Evolutionary conservation across 2,113 vertebrate species (phyloP), one percentile per base, ranked within the genome.

Genomic region (Scomber scombrus): DNA sequence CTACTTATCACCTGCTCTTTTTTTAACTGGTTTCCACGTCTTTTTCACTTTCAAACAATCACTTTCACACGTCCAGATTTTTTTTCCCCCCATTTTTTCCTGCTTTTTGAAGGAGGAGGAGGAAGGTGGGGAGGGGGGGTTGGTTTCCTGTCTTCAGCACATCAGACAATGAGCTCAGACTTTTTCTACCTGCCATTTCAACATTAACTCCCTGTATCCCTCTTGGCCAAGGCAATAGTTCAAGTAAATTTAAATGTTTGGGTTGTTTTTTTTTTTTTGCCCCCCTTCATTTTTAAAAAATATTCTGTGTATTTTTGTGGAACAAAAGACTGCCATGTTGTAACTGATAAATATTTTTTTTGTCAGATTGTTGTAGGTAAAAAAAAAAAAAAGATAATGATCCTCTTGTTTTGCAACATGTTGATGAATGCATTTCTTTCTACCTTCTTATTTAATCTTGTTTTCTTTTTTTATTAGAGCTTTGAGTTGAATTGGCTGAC

Each of bases 391-490:
- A 82, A 89, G 57, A 80, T 69, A 49, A 88, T 65, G 71, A 88
- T 75, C 78, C 84, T 79, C 19, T 75, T 89, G 82, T 89, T 88
- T 91, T 86, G 89, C 75, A 76, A 84, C 57, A 71, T 91, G 87
- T 87, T 92, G 65, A 81, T 85, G 65, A 86, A 80, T 86, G 51
- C 85, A 85, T 92, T 71, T 60, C 60, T 92, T 92, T 93, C 54
- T 91, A 89, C 58, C n/a, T 68, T 91, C 93, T 93, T 91, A 92
- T 94, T 94, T 93, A 92, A 93, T 90, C 85, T 63, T 85, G 40
- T 69, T 75, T 89, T 84, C 6, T 55, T 88, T 89, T 90, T 88
- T 86, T 90, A 82, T 81, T 90, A 75, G 72, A 82, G 67, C 64
- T 92, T 26, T 87, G 56, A 84, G 72, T 92, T 93, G 66, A 87